Evolutionary conservation across 2,888 invertebrate genomes (phyloP).

Genomic region (Gibbula magus): DNA sequence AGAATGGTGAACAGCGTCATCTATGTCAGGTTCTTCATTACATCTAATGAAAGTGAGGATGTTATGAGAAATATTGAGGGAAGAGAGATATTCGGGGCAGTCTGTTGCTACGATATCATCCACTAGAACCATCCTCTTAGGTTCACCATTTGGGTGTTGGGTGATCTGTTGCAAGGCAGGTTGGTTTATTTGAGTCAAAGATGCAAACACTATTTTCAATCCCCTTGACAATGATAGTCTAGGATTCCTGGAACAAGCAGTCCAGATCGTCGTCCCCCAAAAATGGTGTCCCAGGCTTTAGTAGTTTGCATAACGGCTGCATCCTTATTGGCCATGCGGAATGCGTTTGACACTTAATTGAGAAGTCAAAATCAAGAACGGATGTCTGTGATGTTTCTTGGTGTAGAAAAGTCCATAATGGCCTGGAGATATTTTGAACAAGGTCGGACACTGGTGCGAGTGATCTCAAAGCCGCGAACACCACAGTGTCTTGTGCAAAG

Average conservation of each 20-base stretch:
- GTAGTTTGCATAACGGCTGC: conserved; percentile 49
- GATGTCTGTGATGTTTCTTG: conserved; percentile 46
- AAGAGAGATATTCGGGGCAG: no score
- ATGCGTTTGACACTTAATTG: conserved; percentile 52
- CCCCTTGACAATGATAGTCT: conserved; percentile 33
- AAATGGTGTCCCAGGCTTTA: conserved; percentile 45
- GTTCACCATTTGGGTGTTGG: neutral
- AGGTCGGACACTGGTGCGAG: no score
- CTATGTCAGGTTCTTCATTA: no score
- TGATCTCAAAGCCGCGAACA: conserved; percentile 58
- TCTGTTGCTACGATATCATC: no score
- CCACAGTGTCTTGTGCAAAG: conserved; percentile 44
- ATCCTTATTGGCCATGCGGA: conserved; percentile 50
- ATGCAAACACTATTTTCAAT: conserved; percentile 51
- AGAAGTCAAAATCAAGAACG: conserved; percentile 54
- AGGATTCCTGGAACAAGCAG: conserved; percentile 33
- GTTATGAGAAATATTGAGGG: no score
- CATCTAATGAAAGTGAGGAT: no score
- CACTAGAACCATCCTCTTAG: no score
- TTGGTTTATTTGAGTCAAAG: conserved; percentile 49
- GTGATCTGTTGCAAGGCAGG: conserved; percentile 53
- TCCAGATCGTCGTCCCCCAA: conserved; percentile 35
- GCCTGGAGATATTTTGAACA: no score
- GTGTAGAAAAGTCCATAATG: conserved; percentile 48
- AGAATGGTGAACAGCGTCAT: no score